These are phyloP conservation scores for Morpho helenor DNA, from an alignment of 2,888 invertebrate genomes.

Conservation along the genomic window DNA sequence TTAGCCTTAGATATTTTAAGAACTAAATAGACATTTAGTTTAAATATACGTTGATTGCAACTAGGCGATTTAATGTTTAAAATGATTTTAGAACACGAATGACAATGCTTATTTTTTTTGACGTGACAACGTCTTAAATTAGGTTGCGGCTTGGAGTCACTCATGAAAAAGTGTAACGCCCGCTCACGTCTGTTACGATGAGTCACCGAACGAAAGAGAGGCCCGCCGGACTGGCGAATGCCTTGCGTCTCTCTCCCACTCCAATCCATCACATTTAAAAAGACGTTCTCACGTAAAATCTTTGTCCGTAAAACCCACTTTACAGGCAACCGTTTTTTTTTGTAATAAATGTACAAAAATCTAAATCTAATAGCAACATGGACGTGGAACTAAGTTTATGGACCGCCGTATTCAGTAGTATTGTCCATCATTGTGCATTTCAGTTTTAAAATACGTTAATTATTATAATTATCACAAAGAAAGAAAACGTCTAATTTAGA, in stretches of 20 bases:
- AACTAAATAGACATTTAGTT: slow-evolving; percentile 13
- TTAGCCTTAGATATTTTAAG: not conserved
- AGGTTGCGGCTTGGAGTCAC: too few species aligned
- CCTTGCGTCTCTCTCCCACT: too few species aligned
- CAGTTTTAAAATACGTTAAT: slow-evolving; percentile 34
- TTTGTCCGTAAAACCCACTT: too few species aligned
- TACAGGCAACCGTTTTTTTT: slow-evolving; percentile 9
- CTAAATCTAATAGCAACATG: slow-evolving; percentile 57
- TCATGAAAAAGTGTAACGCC: too few species aligned
- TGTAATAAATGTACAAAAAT: slow-evolving; percentile 57
- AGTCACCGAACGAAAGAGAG: too few species aligned
- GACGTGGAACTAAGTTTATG: slow-evolving; percentile 66
- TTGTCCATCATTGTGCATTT: slow-evolving; percentile 76
- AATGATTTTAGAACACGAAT: slow-evolving; percentile 35
- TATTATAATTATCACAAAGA: slow-evolving; percentile 56
- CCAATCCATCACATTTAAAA: too few species aligned
- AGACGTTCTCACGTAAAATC: too few species aligned
- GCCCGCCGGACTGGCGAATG: too few species aligned
- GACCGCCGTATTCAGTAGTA: slow-evolving; percentile 69
- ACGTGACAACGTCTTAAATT: too few species aligned
- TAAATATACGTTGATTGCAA: slow-evolving; percentile 4
- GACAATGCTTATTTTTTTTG: slow-evolving; percentile 35
- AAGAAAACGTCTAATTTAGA: slow-evolving; percentile 32
- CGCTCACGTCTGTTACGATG: too few species aligned
- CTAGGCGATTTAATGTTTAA: slow-evolving; percentile 1